phyloP scores from a whole-genome alignment of 2,888 invertebrate genomes.

The Cheilosia grossa region DNA sequence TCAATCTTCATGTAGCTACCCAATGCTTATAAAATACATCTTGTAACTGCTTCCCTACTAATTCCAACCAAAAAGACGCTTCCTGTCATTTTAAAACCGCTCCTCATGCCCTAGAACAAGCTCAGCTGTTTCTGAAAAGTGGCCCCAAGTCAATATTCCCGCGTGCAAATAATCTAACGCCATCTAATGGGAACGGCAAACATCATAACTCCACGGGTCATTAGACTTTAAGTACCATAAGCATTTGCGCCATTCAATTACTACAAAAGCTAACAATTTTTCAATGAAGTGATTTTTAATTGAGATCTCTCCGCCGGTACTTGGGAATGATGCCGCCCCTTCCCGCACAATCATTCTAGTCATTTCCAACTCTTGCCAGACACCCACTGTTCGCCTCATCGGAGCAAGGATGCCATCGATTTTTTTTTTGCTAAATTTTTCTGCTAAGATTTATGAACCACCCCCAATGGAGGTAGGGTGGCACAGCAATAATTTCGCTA shows the following conservation, averaged over 20 bases:
- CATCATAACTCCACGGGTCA: background rate
- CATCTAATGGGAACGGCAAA: background rate
- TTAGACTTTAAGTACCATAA: background rate
- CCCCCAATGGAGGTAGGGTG: too few species aligned
- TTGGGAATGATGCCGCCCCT: background rate
- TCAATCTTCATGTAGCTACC: too few species aligned
- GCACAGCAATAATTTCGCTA: conserved; percentile 17
- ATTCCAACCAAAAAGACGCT: too few species aligned
- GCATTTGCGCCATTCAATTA: background rate
- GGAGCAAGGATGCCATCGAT: conserved; percentile 11
- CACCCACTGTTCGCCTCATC: background rate
- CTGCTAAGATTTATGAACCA: conserved; percentile 8
- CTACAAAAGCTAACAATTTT: background rate
- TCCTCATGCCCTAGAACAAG: too few species aligned
- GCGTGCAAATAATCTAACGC: too few species aligned
- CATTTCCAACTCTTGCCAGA: background rate
- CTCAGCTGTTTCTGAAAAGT: too few species aligned
- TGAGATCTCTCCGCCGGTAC: background rate
- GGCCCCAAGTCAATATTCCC: too few species aligned
- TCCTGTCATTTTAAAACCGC: too few species aligned
- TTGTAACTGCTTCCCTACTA: too few species aligned
- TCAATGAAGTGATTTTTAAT: background rate
- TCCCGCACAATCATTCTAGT: background rate
- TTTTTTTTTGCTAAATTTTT: background rate
- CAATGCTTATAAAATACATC: too few species aligned